These are phyloP conservation scores for Drosophila sp. DNA, from an alignment of 1,140 invertebrate genomes.

Conservation along the genomic window DNA sequence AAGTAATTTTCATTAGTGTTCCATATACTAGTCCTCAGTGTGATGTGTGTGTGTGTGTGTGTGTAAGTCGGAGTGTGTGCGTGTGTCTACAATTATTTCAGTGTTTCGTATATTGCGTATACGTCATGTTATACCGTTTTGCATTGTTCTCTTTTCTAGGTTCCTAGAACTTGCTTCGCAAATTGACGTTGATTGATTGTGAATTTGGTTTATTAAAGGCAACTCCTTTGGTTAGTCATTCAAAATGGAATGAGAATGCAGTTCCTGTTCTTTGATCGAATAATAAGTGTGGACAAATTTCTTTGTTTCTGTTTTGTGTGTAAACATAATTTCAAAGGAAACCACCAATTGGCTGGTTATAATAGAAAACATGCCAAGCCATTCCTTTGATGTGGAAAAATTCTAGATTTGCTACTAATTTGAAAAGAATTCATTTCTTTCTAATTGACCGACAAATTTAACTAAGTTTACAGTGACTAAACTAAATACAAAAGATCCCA, in stretches of 20 bases:
- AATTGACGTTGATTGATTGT: constrained; percentile 13
- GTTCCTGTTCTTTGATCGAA: background rate
- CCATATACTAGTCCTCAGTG: constrained; percentile 13
- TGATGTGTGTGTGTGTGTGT: constrained; percentile 15
- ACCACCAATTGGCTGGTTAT: background rate
- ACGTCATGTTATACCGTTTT: constrained; percentile 57
- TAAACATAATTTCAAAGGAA: background rate
- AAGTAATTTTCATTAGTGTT: constrained; percentile 76
- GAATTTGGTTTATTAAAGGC: constrained; percentile 10
- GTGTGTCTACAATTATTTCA: constrained; percentile 65
- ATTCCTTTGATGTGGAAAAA: too few relatives aligned
- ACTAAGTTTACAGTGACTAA: too few relatives aligned
- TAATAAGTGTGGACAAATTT: background rate
- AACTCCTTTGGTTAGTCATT: constrained; percentile 8
- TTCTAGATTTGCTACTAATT: too few relatives aligned
- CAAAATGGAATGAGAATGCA: constrained; percentile 3
- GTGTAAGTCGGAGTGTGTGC: constrained; percentile 4
- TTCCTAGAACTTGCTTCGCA: background rate
- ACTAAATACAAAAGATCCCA: too few relatives aligned
- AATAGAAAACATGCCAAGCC: too few relatives aligned
- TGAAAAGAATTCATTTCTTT: too few relatives aligned
- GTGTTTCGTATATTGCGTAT: constrained; percentile 59
- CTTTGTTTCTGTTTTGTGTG: background rate
- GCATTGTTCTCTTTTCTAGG: constrained; percentile 40
- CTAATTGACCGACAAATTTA: too few relatives aligned